Evolutionary conservation across 2,113 vertebrate species (phyloP), one percentile per base, ranked within the genome.

Genomic region (Pristiophorus japonicus): DNA sequence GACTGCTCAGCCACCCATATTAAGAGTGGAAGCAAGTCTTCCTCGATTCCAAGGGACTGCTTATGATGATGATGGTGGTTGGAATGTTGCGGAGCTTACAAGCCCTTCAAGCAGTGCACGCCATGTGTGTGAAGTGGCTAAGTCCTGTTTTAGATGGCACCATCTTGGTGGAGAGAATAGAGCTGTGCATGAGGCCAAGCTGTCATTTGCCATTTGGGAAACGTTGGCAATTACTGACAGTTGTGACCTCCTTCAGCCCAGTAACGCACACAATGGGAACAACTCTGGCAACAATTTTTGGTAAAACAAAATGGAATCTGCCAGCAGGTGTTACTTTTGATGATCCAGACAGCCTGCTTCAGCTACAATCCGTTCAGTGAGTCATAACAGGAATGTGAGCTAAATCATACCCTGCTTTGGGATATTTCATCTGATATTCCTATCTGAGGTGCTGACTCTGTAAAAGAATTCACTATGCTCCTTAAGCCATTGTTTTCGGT

Each of bases 391-490:
- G 65, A 73, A 51, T 67, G 45, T 70, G 63, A 94, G 4, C 22
- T 38, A 45, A 14, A 4, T 94, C 24, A 34, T 45, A 47, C 47
- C 70, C 38, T 70, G 65, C 2, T 66, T 90, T 34, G 3, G 66
- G 24, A 73, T 70, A 94, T 47, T 94, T 94, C 65, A 30, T 30
- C 24, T 94, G 92, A 94, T 14, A 94, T 67, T 94, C 92, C 92
- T 30, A 18, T 70, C 65, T 70, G 65, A 51, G 24, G 93, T 34
- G 70, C 27, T 94, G 42, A 70, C 30, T 14, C 42, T 70, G 65
- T 67, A 70, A 45, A 94, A 47, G 3, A 70, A 70, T 70, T 27
- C 27, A 59, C 59, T 27, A 67, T 51, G 66, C 45, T 90, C 51
- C 51, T 90, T 67, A 70, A 51, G n/a, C n/a, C n/a, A n/a, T n/a